These are phyloP conservation scores for Phalanger gymnotis DNA, from an alignment of 2,797 vertebrate genomes.

Conservation along the genomic window DNA sequence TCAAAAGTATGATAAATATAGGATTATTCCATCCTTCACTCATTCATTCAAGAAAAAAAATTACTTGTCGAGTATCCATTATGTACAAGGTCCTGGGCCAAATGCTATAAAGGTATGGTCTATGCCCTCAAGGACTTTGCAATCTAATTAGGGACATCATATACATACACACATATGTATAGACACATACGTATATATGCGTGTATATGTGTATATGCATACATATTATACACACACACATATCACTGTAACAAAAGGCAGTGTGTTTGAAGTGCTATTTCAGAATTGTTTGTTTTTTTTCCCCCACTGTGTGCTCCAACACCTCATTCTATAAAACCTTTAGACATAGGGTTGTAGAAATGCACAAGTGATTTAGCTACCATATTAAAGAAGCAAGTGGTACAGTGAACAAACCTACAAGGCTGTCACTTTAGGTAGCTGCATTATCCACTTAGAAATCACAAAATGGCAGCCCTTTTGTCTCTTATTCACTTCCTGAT, in stretches of 20 bases:
- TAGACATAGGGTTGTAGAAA: neutral
- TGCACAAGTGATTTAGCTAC: neutral
- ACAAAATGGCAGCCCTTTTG: neutral
- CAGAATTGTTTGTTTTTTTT: neutral
- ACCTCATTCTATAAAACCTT: neutral
- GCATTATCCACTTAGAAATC: neutral
- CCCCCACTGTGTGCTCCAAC: neutral
- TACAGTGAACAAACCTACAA: neutral
- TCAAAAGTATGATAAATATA: neutral
- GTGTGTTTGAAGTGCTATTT: neutral
- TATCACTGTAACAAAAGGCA: neutral
- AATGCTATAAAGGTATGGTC: neutral
- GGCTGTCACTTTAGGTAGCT: neutral
- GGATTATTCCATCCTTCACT: neutral
- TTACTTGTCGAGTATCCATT: neutral
- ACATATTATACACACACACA: neutral
- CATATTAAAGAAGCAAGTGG: neutral
- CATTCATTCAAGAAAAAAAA: neutral
- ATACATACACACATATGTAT: neutral
- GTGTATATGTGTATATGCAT: neutral
- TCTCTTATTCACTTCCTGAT: neutral
- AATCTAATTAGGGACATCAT: neutral
- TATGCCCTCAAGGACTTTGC: neutral
- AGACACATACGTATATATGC: neutral
- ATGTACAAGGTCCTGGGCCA: neutral